Base-by-base conservation (phyloP, 2,797 vertebrate genomes). In the Neosilurus hyrtlii region DNA sequence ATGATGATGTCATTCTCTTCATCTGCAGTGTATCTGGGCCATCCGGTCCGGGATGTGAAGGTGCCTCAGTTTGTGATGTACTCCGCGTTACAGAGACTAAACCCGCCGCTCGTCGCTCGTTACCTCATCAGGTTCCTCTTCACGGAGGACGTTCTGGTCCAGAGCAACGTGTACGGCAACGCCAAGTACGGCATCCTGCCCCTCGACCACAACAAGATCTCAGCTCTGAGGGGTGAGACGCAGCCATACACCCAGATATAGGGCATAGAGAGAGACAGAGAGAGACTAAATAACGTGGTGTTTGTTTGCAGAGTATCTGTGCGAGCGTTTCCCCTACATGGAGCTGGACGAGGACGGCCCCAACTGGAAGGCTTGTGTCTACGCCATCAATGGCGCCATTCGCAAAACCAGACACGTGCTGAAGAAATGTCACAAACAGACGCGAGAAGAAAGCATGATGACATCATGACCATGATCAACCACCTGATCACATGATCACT, bases 351-450 rank as follows among this genome's bases (percentile, higher is more conserved):
- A 95, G 87, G 86, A 59, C 49, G 94, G 94, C 7, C 88, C 86
- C n/a, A 92, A 94, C 80, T 96, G 94, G 94, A 94, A 94, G 88
- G 88, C 91, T 0, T 96, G 95, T 0, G 92, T 96, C 63, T 89
- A 84, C n/a, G 91, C 93, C 86, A 94, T 96, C 54, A 95, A 96
- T 86, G 91, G 91, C 84, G 89, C 88, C 49, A 93, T 95, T 85
- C 89, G 90, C 63, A 93, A 89, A 74, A 90, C 95, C 76, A 91
- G 93, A 57, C 88, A 91, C 0, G 86, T 92, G 12, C 73, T 83
- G 2, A 92, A 90, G 84, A 87, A 85, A 57, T 77, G 82, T n/a
- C 76, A 71, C 66, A 57, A 43, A 70, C 79, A 59, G n/a, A 30
- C 66, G 0, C 16, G 10, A 52, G 61, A 65, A 16, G 61, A 9